These are phyloP conservation scores for Geodia barretti DNA, from an alignment of 37 sponge, comb jelly and placozoan species.

Conservation along the genomic window DNA sequence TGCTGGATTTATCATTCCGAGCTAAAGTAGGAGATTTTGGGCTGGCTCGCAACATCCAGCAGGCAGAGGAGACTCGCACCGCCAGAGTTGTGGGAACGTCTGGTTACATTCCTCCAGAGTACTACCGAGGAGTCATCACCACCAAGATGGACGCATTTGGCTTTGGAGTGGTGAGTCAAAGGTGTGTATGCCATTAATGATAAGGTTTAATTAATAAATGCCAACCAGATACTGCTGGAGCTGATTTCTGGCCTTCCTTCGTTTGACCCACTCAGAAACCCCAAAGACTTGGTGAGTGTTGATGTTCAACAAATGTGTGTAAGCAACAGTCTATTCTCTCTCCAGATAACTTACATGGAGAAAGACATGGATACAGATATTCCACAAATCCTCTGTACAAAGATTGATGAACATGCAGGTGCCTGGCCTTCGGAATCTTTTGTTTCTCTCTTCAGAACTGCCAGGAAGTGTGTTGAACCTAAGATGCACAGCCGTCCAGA, in stretches of 20 bases:
- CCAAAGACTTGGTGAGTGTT: constrained; percentile 71
- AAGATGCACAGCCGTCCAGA: constrained; percentile 26
- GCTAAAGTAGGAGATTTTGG: constrained; percentile 98
- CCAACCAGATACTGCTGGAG: constrained; percentile 79
- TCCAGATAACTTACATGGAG: constrained; percentile 67
- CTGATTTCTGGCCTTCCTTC: constrained; percentile 75
- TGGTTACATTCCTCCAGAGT: constrained; percentile 95
- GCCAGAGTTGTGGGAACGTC: constrained; percentile 84
- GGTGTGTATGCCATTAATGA: background rate
- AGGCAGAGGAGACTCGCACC: constrained; percentile 46
- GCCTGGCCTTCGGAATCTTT: constrained; percentile 76
- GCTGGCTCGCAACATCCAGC: constrained; percentile 67
- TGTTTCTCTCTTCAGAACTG: constrained; percentile 50
- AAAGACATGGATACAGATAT: constrained; percentile 39
- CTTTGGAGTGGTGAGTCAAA: constrained; percentile 87
- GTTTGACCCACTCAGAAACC: constrained; percentile 60
- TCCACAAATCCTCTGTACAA: constrained; percentile 38
- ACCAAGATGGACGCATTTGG: constrained; percentile 86
- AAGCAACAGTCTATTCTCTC: background rate
- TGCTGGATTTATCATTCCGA: constrained; percentile 82
- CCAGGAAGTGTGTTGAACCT: constrained; percentile 59
- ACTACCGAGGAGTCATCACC: constrained; percentile 82
- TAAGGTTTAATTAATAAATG: background rate
- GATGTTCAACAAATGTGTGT: background rate
- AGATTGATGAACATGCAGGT: constrained; percentile 73